Percentiles rank a stretch among this genome's conserved stretches.
Conservation (phyloP, 2,888 invertebrate species). For the Tortrix viridana region DNA sequence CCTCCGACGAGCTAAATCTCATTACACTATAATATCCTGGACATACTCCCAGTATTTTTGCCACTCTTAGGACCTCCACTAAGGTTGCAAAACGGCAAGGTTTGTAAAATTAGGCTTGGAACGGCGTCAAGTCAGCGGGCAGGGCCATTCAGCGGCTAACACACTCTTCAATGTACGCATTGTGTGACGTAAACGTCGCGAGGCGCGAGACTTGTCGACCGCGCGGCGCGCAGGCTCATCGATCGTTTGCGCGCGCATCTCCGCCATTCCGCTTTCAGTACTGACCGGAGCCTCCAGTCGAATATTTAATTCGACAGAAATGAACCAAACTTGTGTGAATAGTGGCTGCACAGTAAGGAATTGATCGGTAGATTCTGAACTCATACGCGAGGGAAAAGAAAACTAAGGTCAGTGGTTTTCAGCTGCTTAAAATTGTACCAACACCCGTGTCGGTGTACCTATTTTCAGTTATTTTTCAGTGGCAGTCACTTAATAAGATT, state of each 20-base stretch:
- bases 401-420: slow-evolving; percentile 57
- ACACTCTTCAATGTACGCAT: slow-evolving; percentile 78
- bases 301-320: slow-evolving; percentile 76
- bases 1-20: slow-evolving; percentile 15
- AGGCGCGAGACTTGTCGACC: slow-evolving; percentile 63
- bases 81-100: slow-evolving; percentile 2
- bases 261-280: slow-evolving; percentile 68
- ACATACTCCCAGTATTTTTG: slow-evolving; percentile 10
- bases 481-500: slow-evolving; percentile 30
- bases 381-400: slow-evolving; percentile 44
- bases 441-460: too few relatives aligned
- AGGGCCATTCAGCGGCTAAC: slow-evolving; percentile 58
- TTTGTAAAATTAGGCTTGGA: slow-evolving; percentile 22
- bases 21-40: slow-evolving; percentile 28
- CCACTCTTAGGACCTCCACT: slow-evolving; percentile 17
- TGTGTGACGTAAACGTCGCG: slow-evolving; percentile 78
- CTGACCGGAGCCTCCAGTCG: slow-evolving; percentile 65
- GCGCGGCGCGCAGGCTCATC: slow-evolving; percentile 77
- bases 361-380: slow-evolving; percentile 48
- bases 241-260: slow-evolving; percentile 80
- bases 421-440: background rate
- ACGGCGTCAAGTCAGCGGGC: slow-evolving; percentile 40
- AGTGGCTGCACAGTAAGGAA: slow-evolving; percentile 61
- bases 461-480: slow-evolving; percentile 12
- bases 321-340: slow-evolving; percentile 74